phyloP scores from a whole-genome alignment of 2,797 vertebrate species.

The Smutsia gigantea region DNA sequence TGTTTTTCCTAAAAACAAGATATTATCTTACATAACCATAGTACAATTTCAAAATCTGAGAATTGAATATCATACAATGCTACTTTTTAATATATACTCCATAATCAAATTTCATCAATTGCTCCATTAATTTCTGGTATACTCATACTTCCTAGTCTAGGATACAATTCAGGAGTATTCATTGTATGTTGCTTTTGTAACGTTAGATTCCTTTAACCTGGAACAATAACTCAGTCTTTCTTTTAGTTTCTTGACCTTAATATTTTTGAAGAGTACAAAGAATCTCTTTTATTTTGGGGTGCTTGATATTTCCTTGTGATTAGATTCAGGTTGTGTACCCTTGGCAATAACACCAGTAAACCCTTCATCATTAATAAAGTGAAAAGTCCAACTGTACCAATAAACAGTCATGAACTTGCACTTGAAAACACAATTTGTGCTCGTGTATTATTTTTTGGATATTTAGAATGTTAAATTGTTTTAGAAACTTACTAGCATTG shows the following conservation, averaged over 20 bases:
- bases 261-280: neutral
- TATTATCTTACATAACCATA: neutral
- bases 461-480: conserved; percentile 9
- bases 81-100: neutral
- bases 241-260: neutral
- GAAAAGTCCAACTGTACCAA: neutral
- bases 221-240: neutral
- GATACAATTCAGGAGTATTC: neutral
- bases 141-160: neutral
- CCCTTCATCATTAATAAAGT: neutral
- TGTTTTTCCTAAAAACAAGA: neutral
- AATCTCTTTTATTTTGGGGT: neutral
- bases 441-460: neutral
- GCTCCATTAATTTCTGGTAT: neutral
- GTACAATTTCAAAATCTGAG: neutral
- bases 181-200: neutral
- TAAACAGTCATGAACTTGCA: neutral
- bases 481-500: neutral
- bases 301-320: neutral
- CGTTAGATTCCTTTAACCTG: neutral
- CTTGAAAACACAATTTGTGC: neutral
- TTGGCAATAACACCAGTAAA: neutral
- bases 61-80: neutral
- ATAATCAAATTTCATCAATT: neutral
- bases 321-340: neutral